Evolutionary conservation across 2,888 invertebrate species (phyloP).

Genomic region (Pheosia gnoma): DNA sequence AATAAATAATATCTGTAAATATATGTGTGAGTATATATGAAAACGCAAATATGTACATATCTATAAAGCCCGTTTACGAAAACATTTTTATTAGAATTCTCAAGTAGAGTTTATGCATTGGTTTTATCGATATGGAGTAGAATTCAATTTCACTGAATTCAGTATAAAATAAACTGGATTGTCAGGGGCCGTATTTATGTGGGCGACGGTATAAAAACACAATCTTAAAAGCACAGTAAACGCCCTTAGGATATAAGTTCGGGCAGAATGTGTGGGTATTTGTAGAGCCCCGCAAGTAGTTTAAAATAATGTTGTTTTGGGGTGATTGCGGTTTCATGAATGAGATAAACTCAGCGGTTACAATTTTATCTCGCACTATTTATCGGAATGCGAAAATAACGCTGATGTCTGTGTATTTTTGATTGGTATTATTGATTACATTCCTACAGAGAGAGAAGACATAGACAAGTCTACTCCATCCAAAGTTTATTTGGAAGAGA

Average conservation of each 20-base stretch:
- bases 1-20: neutral
- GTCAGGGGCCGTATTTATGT: slow-evolving; percentile 58
- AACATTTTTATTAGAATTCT: slow-evolving; percentile 53
- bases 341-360: neutral
- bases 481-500: too few species aligned
- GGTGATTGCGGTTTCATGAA: neutral
- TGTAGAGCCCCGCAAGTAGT: slow-evolving; percentile 37
- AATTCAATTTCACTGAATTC: slow-evolving; percentile 60
- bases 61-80: slow-evolving; percentile 37
- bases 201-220: slow-evolving; percentile 55
- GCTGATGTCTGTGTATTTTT: neutral
- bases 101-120: slow-evolving; percentile 52
- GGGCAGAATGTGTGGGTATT: slow-evolving; percentile 35
- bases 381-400: neutral
- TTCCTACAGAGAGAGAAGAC: too few species aligned
- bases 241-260: slow-evolving; percentile 51
- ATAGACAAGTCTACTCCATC: too few species aligned
- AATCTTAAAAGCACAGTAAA: slow-evolving; percentile 53
- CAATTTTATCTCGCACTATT: neutral
- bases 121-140: slow-evolving; percentile 48
- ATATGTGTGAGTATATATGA: neutral
- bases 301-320: slow-evolving; percentile 38
- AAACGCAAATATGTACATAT: slow-evolving; percentile 1
- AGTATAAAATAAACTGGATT: slow-evolving; percentile 61
- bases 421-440: neutral